phyloP scores from a whole-genome alignment of 2,888 invertebrate species.

The Boloria euphrosyne region DNA sequence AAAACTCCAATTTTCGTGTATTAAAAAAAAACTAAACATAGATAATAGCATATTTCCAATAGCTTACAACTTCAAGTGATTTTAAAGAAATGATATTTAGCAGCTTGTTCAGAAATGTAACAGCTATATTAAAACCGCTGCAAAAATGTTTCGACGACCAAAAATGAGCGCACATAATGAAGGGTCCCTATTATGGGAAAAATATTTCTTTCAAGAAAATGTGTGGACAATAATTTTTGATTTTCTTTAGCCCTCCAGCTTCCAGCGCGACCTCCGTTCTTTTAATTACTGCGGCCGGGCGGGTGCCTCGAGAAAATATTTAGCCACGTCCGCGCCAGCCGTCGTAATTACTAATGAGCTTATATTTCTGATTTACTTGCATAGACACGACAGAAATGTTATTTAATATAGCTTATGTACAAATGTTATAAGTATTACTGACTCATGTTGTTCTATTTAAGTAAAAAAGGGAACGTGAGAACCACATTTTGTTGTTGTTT shows the following conservation, averaged over 20 bases:
- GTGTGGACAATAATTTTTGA: constrained; percentile 73
- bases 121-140: constrained; percentile 30
- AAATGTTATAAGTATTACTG: constrained; percentile 8
- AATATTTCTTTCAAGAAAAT: constrained; percentile 60
- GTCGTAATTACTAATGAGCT: constrained; percentile 78
- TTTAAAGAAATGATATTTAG: too few relatives aligned
- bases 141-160: constrained; percentile 35
- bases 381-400: constrained; percentile 38
- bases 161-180: constrained; percentile 41
- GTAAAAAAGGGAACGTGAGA: too few relatives aligned
- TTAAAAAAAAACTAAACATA: too few relatives aligned
- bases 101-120: constrained; percentile 11
- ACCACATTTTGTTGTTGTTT: too few relatives aligned
- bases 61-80: too few relatives aligned
- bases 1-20: too few relatives aligned
- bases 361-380: constrained; percentile 48
- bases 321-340: constrained; percentile 70
- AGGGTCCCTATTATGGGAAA: constrained; percentile 45
- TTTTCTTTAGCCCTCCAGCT: constrained; percentile 59
- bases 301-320: constrained; percentile 71
- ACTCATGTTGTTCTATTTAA: not conserved
- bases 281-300: constrained; percentile 72
- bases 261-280: constrained; percentile 56
- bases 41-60: too few relatives aligned
- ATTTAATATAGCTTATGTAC: constrained; percentile 38